phyloP scores from a whole-genome alignment of 2,113 vertebrate species.

The Entomyzon cyanotis region DNA sequence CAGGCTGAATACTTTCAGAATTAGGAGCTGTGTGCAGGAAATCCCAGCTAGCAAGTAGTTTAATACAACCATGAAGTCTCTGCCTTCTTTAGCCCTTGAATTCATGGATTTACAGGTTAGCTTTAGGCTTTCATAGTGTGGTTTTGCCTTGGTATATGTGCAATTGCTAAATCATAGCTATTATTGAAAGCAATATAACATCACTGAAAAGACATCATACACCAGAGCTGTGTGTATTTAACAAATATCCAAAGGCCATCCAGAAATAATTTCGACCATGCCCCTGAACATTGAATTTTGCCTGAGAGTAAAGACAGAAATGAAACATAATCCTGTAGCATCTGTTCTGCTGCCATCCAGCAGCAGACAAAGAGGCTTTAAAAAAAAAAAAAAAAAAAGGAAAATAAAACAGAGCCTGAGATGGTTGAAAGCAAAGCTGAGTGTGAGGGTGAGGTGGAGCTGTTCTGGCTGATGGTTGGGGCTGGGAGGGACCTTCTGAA shows the following conservation, averaged over 20 bases:
- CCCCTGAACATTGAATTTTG: slow-evolving; percentile 40
- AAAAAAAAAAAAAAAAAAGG: neutral
- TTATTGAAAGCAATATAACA: slow-evolving; percentile 20
- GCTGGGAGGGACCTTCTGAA: neutral
- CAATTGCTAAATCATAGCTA: neutral
- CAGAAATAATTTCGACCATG: slow-evolving; percentile 34
- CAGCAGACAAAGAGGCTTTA: neutral
- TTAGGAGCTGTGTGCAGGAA: neutral
- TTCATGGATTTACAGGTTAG: neutral
- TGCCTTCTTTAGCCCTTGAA: neutral
- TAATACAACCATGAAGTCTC: neutral
- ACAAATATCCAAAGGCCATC: slow-evolving; percentile 30
- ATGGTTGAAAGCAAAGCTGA: neutral
- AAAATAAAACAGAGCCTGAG: neutral
- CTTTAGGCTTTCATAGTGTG: neutral
- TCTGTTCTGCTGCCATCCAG: neutral
- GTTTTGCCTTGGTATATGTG: neutral
- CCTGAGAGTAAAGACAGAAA: neutral
- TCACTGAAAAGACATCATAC: neutral
- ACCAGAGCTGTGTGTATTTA: neutral
- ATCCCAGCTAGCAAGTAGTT: neutral
- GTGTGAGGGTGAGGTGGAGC: neutral
- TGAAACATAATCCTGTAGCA: slow-evolving; percentile 25
- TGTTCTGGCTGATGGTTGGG: neutral
- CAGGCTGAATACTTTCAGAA: neutral